Percentiles rank a stretch among this genome's conserved stretches.
phyloP scores from a whole-genome alignment of 2,888 invertebrate species.

The Ischnus inquisitorius region DNA sequence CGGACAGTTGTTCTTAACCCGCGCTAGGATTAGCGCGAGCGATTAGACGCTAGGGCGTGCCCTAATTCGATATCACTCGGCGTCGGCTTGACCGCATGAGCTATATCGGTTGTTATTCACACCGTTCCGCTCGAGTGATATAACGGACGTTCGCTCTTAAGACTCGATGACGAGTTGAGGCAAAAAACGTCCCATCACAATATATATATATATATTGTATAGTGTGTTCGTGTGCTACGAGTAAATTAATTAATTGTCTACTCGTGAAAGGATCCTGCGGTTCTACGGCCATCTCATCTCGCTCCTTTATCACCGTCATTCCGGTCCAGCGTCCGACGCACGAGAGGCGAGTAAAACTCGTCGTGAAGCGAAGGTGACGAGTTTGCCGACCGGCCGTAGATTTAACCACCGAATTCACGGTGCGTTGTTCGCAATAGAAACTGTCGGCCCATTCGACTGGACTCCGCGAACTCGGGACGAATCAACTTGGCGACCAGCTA shows the following conservation, averaged over 20 bases:
- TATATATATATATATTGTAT: no score
- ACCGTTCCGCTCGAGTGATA: no score
- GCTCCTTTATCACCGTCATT: slow-evolving; percentile 3
- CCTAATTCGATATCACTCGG: no score
- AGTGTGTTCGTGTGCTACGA: slow-evolving; percentile 31
- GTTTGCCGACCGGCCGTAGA: slow-evolving; percentile 54
- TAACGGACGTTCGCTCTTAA: no score
- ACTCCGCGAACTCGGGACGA: slow-evolving; percentile 1
- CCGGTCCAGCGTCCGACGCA: background rate
- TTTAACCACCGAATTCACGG: slow-evolving; percentile 29
- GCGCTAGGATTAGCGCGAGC: no score
- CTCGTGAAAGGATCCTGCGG: slow-evolving; percentile 39
- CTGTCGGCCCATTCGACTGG: slow-evolving; percentile 11
- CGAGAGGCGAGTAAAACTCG: slow-evolving; percentile 43
- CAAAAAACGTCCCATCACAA: no score
- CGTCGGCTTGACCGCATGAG: no score
- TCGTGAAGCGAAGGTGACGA: slow-evolving; percentile 48
- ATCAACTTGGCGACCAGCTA: background rate
- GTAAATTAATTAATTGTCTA: slow-evolving; percentile 68
- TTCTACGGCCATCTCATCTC: slow-evolving; percentile 10
- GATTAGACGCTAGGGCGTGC: no score
- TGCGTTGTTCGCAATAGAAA: slow-evolving; percentile 19
- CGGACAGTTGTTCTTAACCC: no score
- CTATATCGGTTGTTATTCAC: no score
- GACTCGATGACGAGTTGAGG: no score